Evolutionary conservation across 2,797 vertebrate species (phyloP), one percentile per base, ranked within the genome.

Genomic region (Cyprinodon diabolis): DNA sequence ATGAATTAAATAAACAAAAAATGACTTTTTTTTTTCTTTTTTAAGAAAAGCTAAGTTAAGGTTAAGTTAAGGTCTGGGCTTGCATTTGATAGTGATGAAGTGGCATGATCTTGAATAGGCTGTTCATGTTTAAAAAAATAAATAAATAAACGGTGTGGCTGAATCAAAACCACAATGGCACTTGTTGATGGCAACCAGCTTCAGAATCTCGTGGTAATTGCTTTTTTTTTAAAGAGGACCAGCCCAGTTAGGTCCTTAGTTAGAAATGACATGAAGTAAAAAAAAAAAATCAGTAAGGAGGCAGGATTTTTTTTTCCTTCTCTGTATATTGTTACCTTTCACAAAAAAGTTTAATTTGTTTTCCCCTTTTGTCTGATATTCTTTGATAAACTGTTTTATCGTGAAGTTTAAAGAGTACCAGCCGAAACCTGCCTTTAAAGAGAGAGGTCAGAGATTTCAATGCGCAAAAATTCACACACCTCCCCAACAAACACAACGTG

Each of bases 401-500:
- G 40, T 58, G 10, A 77, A 45, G 71, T 70, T 72, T 51, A 57
- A 82, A 51, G 55, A 30, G 10, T 21, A 40, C 66, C 65, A 66
- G 47, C 71, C 21, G 68, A 67, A 76, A 52, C 69, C 60, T 37
- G 15, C 69, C 72, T 66, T 62, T 69, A 75, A 73, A 81, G 75
- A 11, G 52, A 73, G 86, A 90, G 78, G 79, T 84, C 78, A 76
- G 60, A 77, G 68, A 80, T 80, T 82, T 79, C 49, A 56, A 75
- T 65, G 75, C 75, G 73, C 69, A 80, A 74, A 74, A 74, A 62
- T 48, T 17, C 54, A 13, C 75, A 79, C 45, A 45, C 77, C 73
- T 25, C 25, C 76, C 86, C 74, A 68, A 79, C 37, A 66, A 69
- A 81, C 81, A 76, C 69, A 87, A 84, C 23, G 90, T 87, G 87